A percentile compares a stretch with the other conserved stretches of the same genome.
Conservation (phyloP, 2,113 vertebrate species). For the Sakesphorus luctuosus region DNA sequence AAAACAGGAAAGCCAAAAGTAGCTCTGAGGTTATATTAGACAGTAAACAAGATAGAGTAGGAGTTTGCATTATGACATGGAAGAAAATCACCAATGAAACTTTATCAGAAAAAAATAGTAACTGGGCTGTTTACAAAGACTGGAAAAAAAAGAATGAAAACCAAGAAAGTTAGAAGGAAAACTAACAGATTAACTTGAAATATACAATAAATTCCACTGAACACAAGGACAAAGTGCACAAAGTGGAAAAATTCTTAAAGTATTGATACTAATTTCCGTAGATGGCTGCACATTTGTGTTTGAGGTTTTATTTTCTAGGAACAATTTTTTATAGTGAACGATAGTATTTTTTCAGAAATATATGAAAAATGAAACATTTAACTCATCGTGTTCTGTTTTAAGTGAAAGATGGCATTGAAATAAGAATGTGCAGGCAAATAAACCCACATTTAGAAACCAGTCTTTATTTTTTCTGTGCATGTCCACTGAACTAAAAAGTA, state of each 20-base stretch:
- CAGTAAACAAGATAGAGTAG: background rate
- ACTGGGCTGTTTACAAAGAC: background rate
- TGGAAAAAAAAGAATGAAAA: background rate
- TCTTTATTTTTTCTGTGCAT: background rate
- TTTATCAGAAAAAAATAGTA: background rate
- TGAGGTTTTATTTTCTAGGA: background rate
- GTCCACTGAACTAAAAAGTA: background rate
- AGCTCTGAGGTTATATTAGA: background rate
- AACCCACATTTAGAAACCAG: background rate
- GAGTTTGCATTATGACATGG: background rate
- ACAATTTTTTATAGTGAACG: background rate
- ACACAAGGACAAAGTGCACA: background rate
- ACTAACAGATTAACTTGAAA: background rate
- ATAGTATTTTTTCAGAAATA: background rate
- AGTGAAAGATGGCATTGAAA: rapidly evolving
- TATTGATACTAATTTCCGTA: background rate
- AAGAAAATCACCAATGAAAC: background rate
- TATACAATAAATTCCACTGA: background rate
- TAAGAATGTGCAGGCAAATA: background rate
- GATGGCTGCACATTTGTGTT: background rate
- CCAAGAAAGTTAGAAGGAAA: background rate
- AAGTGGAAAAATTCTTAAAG: background rate
- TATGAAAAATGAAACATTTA: background rate
- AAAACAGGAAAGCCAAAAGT: background rate
- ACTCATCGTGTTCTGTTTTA: background rate